phyloP scores from a whole-genome alignment of 2,888 invertebrate species.

The Sympetrum striolatum region DNA sequence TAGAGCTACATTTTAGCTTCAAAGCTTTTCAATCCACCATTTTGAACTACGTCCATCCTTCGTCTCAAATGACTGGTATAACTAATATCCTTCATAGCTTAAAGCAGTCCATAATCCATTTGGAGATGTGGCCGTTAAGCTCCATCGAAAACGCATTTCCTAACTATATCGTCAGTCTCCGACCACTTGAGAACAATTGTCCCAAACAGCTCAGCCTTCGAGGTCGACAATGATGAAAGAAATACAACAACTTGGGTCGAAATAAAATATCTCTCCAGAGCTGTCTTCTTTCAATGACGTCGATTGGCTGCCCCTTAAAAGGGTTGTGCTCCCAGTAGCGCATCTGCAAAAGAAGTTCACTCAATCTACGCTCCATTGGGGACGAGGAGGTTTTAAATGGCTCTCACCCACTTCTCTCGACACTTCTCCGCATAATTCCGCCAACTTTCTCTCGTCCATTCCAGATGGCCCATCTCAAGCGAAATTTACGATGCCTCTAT shows the following conservation, averaged over 20 bases:
- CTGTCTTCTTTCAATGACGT: constrained; percentile 19
- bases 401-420: not conserved
- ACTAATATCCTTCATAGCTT: not conserved
- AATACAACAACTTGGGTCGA: not conserved
- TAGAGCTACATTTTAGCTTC: too few relatives aligned
- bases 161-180: not conserved
- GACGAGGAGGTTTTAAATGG: not conserved
- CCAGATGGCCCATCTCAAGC: too few relatives aligned
- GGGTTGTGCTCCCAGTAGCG: not conserved
- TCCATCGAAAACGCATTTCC: constrained; percentile 1
- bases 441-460: not conserved
- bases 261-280: not conserved
- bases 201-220: not conserved
- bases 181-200: constrained; percentile 5
- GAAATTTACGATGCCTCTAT: too few relatives aligned
- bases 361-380: not conserved
- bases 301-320: not conserved
- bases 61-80: not conserved
- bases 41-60: too few relatives aligned
- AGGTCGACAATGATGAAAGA: not conserved
- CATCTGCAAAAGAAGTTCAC: constrained; percentile 8
- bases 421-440: not conserved
- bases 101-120: not conserved
- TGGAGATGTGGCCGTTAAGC: not conserved
- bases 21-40: too few relatives aligned